Percentiles rank a stretch among this genome's conserved stretches.
Conservation (phyloP, 1,140 invertebrate species). For the Heliconius eleuchia region DNA sequence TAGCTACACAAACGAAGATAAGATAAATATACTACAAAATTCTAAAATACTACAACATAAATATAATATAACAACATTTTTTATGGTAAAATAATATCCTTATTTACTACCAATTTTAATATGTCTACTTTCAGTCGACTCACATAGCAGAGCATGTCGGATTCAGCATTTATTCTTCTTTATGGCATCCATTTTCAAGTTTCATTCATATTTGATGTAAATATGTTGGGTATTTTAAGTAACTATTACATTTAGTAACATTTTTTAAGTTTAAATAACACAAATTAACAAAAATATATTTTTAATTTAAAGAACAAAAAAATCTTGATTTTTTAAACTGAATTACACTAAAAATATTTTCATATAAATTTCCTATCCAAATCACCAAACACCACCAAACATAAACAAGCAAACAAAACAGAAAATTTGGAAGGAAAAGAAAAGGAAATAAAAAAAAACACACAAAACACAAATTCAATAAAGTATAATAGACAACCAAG, state of each 20-base stretch:
- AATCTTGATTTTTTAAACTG: too few relatives aligned
- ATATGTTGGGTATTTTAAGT: neutral
- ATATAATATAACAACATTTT: neutral
- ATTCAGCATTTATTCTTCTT: constrained; percentile 48
- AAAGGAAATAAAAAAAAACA: neutral
- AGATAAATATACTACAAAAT: too few relatives aligned
- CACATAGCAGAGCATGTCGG: constrained; percentile 71
- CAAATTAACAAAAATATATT: too few relatives aligned
- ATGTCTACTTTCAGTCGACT: constrained; percentile 39
- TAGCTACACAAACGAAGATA: too few relatives aligned
- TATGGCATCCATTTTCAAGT: constrained; percentile 46
- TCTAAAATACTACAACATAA: too few relatives aligned
- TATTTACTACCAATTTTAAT: neutral
- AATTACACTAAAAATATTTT: neutral
- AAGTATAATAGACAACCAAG: neutral
- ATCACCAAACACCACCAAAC: too few relatives aligned
- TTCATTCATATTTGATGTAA: constrained; percentile 8
- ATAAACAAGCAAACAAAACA: neutral
- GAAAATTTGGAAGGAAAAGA: neutral
- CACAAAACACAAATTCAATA: constrained; percentile 4
- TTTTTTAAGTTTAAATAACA: constrained; percentile 1
- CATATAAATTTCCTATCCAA: too few relatives aligned
- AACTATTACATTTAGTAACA: neutral
- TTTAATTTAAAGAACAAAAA: neutral
- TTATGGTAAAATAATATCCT: neutral